Evolutionary conservation across 2,888 invertebrate genomes (phyloP).

Genomic region (Euspilapteryx auroguttella): DNA sequence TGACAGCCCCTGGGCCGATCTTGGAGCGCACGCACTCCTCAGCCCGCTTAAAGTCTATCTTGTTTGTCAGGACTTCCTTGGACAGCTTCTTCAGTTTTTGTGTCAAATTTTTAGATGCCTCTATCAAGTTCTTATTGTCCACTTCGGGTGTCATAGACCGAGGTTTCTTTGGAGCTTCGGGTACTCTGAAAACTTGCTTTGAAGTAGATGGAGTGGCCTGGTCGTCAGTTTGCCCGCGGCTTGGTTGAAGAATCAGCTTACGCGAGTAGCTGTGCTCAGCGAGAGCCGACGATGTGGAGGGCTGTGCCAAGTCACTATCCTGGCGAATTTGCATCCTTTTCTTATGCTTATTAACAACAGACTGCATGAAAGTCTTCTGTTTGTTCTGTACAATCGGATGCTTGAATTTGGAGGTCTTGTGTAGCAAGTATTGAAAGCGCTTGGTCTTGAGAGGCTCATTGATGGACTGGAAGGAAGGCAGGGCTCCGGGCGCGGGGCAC

Average conservation of each 20-base stretch:
- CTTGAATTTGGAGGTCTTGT: constrained; percentile 53
- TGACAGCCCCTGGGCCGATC: constrained; percentile 72
- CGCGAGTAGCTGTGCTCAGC: constrained; percentile 35
- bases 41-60: constrained; percentile 47
- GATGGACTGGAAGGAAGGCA: constrained; percentile 47
- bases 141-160: constrained; percentile 40
- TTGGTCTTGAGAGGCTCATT: constrained; percentile 52
- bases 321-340: constrained; percentile 41
- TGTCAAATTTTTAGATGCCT: constrained; percentile 89
- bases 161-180: constrained; percentile 35
- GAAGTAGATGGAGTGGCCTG: constrained; percentile 29
- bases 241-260: constrained; percentile 32
- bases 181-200: constrained; percentile 36
- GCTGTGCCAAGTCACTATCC: constrained; percentile 29
- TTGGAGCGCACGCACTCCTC: constrained; percentile 53
- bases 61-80: constrained; percentile 82
- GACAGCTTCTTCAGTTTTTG: constrained; percentile 88
- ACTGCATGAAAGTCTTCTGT: constrained; percentile 54
- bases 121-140: constrained; percentile 78
- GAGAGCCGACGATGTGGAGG: constrained; percentile 44
- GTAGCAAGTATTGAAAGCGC: constrained; percentile 50
- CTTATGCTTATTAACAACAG: constrained; percentile 53
- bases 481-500: constrained; percentile 24
- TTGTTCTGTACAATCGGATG: constrained; percentile 52
- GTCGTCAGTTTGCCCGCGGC: constrained; percentile 28